Base-by-base conservation (phyloP, 2,797 vertebrate species). In the Pseudochirops corinnae region DNA sequence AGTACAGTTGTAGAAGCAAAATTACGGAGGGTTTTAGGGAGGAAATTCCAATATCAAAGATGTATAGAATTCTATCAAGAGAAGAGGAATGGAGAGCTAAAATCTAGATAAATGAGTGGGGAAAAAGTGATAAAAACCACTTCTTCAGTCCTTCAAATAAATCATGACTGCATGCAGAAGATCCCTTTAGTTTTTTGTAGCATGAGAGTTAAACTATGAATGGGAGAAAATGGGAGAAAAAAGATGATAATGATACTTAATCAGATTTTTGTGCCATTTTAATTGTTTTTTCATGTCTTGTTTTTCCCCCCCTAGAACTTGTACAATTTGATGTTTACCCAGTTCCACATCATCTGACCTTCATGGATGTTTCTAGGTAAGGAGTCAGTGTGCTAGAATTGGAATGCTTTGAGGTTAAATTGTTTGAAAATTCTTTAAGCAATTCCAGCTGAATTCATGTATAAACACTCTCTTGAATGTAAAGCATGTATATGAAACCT, bases 341-440 rank as follows among this genome's bases (percentile, higher is more conserved):
- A 39, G 99, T 99, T 98, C 99, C 99, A 57, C 99, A 99, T 98
- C 99, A 99, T 98, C 99, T 99, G 33, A 99, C 99, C 95, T 99
- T 99, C 97, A 99, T 99, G 99, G 99, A 99, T 98, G 97, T 99
- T 98, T 99, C 99, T 92, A 99, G 99, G 99, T 99, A 99, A 99
- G 99, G 92, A 91, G 93, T 52, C 93, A 91, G 4, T 53, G 13
- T 50, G 56, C 31, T 93, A 53, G 11, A 87, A 28, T 3, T 39
- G 29, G n/a, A 92, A 1, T 50, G 0, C 50, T 94, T 52, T 60
- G 92, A 56, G 90, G 0, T 96, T 93, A 67, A 55, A 29, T 18
- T 74, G 5, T 91, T 31, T 91, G 28, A 60, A 93, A 96, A 21
- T 67, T 67, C n/a, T 92, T 92, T 94, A 31, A 39, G 9, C 91